A percentile compares a stretch with the other conserved stretches of the same genome.
phyloP scores from a whole-genome alignment of 2,113 vertebrate species.

The Stercorarius parasiticus region DNA sequence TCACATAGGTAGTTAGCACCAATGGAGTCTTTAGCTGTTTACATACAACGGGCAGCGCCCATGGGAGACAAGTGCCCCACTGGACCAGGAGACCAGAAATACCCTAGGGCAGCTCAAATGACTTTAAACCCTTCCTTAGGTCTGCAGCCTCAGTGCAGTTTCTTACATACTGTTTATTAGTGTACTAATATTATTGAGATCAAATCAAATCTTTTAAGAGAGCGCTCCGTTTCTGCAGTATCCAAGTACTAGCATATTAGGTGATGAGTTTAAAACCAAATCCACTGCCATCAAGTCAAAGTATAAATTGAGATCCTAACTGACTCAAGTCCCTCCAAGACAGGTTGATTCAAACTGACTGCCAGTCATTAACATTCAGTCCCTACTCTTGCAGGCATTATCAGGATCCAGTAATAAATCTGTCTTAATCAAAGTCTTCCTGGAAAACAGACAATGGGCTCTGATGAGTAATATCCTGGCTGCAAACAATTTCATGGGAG shows the following conservation, averaged over 20 bases:
- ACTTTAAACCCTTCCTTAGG: background rate
- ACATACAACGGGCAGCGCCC: background rate
- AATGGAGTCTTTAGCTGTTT: background rate
- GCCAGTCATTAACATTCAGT: conserved; percentile 18
- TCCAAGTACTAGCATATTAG: background rate
- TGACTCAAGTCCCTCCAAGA: background rate
- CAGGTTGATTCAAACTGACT: conserved; percentile 2
- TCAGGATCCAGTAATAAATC: background rate
- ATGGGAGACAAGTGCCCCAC: background rate
- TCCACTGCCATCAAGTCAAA: background rate
- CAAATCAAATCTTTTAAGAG: background rate
- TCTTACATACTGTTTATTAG: background rate
- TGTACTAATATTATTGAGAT: background rate
- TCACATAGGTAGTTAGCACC: background rate
- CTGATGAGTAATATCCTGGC: conserved; percentile 6
- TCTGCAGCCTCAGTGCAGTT: background rate
- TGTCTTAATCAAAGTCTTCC: conserved; percentile 10
- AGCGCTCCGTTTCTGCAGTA: background rate
- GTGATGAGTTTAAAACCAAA: background rate
- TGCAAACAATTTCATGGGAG: background rate
- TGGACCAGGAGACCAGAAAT: background rate
- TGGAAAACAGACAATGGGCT: conserved; percentile 21
- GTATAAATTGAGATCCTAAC: background rate
- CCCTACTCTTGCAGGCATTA: background rate
- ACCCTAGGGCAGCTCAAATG: background rate